Evolutionary conservation across 2,113 vertebrate species (phyloP).

Genomic region (Gallinago paraguaiae): DNA sequence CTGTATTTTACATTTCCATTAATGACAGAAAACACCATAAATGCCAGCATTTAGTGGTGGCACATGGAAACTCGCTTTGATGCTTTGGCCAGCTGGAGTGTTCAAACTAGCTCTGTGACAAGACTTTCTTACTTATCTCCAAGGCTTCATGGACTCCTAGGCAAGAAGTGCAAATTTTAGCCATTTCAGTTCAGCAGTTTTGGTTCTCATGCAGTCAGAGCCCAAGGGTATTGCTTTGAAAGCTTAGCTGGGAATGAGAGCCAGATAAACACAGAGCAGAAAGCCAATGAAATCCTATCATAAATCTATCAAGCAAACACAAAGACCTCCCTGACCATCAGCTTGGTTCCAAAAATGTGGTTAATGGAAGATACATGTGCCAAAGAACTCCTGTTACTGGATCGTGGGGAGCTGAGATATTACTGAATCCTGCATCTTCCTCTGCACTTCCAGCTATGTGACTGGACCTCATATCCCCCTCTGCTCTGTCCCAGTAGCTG

Average conservation of each 20-base stretch:
- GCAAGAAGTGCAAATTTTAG: background rate
- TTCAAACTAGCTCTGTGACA: background rate
- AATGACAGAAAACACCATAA: background rate
- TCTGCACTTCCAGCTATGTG: background rate
- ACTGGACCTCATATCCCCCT: background rate
- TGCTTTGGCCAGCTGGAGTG: background rate
- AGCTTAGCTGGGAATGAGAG: constrained; percentile 7
- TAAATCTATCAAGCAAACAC: constrained; percentile 27
- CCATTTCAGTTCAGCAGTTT: background rate
- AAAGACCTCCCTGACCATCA: background rate
- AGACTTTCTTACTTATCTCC: background rate
- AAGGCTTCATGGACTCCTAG: background rate
- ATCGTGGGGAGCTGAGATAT: background rate
- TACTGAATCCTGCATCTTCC: background rate
- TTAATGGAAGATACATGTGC: constrained; percentile 4
- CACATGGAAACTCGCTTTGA: background rate
- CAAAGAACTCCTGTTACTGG: constrained; percentile 25
- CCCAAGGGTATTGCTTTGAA: constrained; percentile 7
- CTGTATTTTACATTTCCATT: background rate
- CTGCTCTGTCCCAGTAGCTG: background rate
- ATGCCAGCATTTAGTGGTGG: background rate
- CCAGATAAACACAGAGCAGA: constrained; percentile 29
- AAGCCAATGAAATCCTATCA: background rate
- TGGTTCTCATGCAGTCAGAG: constrained; percentile 31
- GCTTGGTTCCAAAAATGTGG: constrained; percentile 10